These are phyloP conservation scores for Microtus ochrogaster DNA, from an alignment of 2,113 vertebrate genomes.

Conservation along the genomic window DNA sequence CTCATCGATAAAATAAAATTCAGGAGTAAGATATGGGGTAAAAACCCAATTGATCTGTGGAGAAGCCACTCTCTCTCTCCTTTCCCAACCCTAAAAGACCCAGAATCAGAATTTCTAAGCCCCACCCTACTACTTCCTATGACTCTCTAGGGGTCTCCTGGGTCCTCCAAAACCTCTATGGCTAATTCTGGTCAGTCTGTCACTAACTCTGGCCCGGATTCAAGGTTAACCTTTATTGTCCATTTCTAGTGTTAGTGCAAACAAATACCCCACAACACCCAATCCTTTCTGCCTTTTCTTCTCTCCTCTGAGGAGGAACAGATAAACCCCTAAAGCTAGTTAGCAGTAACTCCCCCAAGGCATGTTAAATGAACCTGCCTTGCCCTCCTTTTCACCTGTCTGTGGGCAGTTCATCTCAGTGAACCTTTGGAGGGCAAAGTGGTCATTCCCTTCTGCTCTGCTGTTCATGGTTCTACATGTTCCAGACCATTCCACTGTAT, in stretches of 20 bases:
- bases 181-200: neutral
- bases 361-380: neutral
- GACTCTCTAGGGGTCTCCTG: neutral
- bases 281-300: neutral
- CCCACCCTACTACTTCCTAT: neutral
- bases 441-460: neutral
- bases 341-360: neutral
- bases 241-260: neutral
- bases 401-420: neutral
- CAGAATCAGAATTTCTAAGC: neutral
- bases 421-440: neutral
- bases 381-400: neutral
- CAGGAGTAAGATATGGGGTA: neutral
- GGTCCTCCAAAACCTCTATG: neutral
- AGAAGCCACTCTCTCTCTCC: neutral
- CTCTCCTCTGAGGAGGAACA: neutral
- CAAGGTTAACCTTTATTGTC: neutral
- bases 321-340: neutral
- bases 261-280: neutral
- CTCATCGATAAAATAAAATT: neutral
- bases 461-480: neutral
- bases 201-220: neutral
- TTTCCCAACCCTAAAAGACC: neutral
- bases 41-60: neutral
- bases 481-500: neutral